Evolutionary conservation across 2,113 vertebrate genomes (phyloP).

Genomic region (Syngnathus floridae): DNA sequence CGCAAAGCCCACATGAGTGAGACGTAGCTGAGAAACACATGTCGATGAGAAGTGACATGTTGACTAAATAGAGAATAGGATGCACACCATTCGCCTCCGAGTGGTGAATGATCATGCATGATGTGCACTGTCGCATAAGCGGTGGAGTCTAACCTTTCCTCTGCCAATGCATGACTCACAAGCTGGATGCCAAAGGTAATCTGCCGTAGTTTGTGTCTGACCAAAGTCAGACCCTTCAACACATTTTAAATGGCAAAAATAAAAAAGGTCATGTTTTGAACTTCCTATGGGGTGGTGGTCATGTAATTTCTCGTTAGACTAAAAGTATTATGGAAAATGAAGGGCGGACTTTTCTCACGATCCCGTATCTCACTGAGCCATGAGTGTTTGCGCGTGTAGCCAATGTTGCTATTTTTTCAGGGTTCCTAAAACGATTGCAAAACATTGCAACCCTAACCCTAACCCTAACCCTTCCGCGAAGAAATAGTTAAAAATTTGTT

Average conservation of each 20-base stretch:
- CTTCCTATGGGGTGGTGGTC: too few relatives aligned
- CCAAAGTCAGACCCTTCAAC: not conserved
- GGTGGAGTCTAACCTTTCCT: constrained; percentile 40
- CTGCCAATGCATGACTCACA: constrained; percentile 48
- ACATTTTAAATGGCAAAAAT: not conserved
- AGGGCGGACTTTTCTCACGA: too few relatives aligned
- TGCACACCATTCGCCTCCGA: constrained; percentile 43
- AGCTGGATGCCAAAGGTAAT: constrained; percentile 36
- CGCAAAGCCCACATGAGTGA: constrained; percentile 11
- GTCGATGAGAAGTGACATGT: constrained; percentile 55
- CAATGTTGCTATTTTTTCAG: too few relatives aligned
- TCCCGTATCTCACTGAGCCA: too few relatives aligned
- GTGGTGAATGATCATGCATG: constrained; percentile 49
- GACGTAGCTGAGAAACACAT: constrained; percentile 36
- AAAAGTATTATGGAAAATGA: too few relatives aligned
- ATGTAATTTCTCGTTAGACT: too few relatives aligned
- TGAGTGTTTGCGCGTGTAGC: too few relatives aligned
- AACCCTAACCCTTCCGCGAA: too few relatives aligned
- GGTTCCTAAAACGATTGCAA: too few relatives aligned
- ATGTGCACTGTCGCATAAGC: constrained; percentile 44
- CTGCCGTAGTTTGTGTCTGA: constrained; percentile 4
- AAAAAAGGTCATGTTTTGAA: not conserved
- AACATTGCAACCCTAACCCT: too few relatives aligned
- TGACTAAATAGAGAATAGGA: constrained; percentile 52
- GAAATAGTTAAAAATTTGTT: too few relatives aligned